phyloP scores from a whole-genome alignment of 2,888 invertebrate genomes.

The Coecobrya sp. region DNA sequence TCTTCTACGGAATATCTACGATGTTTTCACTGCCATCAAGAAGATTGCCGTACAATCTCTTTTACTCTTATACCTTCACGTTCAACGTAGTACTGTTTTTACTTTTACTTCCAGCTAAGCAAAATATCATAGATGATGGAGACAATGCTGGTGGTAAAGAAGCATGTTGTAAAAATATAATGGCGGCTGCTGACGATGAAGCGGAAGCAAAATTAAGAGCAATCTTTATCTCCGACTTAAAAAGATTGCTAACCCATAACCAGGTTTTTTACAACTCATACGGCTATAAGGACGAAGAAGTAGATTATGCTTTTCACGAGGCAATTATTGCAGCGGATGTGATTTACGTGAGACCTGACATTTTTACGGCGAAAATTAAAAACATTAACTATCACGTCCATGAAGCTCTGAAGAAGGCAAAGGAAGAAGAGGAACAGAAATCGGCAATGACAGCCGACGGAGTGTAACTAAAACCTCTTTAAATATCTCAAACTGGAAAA shows the following conservation, averaged over 20 bases:
- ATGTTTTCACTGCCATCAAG: background rate
- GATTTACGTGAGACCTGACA: slow-evolving; percentile 43
- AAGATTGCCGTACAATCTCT: background rate
- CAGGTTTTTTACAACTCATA: slow-evolving; percentile 71
- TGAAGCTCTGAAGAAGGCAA: slow-evolving; percentile 12
- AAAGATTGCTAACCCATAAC: slow-evolving; percentile 55
- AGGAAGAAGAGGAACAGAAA: background rate
- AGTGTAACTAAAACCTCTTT: slow-evolving; percentile 41
- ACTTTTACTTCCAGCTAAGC: background rate
- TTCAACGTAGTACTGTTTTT: background rate
- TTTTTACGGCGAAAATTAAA: slow-evolving; percentile 52
- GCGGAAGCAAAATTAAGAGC: slow-evolving; percentile 1
- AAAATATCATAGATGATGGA: background rate
- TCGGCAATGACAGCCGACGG: slow-evolving; percentile 31
- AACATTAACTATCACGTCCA: slow-evolving; percentile 29
- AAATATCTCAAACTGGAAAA: too few relatives aligned
- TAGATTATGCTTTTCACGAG: slow-evolving; percentile 61
- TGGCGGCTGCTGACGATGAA: slow-evolving; percentile 27
- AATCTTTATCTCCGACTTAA: slow-evolving; percentile 54
- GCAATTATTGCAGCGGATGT: slow-evolving; percentile 54
- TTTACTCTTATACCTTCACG: background rate
- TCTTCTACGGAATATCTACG: background rate
- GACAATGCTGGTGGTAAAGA: background rate
- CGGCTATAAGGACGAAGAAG: slow-evolving; percentile 29
- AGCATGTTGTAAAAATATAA: background rate